Conservation (phyloP, 2,113 vertebrate species). For the Phaethornis superciliosus region DNA sequence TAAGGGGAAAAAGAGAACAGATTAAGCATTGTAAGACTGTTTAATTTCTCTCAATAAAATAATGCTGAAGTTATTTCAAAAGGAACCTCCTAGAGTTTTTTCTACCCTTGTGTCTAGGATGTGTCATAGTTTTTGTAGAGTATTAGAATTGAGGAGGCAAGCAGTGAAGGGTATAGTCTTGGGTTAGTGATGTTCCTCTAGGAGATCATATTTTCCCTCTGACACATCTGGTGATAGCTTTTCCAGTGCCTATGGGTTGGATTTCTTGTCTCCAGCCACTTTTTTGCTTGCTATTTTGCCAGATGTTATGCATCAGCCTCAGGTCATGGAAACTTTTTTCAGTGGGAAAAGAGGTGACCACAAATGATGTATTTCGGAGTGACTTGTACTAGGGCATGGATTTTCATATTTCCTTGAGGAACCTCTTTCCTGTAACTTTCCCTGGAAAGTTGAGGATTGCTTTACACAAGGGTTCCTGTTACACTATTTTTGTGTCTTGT, state of each 20-base stretch:
- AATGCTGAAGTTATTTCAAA: not conserved
- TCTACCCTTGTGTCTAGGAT: not conserved
- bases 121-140: not conserved
- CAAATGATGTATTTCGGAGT: not conserved
- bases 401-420: not conserved
- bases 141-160: not conserved
- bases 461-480: not conserved
- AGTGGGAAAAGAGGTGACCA: not conserved
- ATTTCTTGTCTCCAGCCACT: not conserved
- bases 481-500: not conserved
- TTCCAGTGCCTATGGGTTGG: not conserved
- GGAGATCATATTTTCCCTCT: not conserved
- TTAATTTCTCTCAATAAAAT: not conserved
- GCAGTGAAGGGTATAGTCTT: not conserved
- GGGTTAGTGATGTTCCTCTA: not conserved
- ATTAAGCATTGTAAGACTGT: not conserved
- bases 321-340: not conserved
- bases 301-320: not conserved
- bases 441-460: conserved; percentile 26
- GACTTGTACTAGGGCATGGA: not conserved
- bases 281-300: not conserved
- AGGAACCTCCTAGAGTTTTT: not conserved
- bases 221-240: not conserved
- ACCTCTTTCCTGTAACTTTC: not conserved
- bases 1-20: not conserved